Percentiles rank a stretch among this genome's conserved stretches.
phyloP scores from a whole-genome alignment of 2,888 invertebrate species.

The Nesidiocoris tenuis region DNA sequence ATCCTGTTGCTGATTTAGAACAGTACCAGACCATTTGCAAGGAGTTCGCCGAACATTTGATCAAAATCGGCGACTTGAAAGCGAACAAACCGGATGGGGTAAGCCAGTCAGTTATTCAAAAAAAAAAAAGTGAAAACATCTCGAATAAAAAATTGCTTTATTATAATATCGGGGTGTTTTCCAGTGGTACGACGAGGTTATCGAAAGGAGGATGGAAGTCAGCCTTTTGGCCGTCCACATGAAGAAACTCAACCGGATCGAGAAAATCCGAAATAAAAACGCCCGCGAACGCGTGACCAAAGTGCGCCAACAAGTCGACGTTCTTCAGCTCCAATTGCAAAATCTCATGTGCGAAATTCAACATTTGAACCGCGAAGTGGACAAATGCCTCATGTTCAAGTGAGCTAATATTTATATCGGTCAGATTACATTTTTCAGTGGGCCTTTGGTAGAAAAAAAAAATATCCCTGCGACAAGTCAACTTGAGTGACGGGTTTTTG shows the following conservation, averaged over 20 bases:
- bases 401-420: slow-evolving; percentile 55
- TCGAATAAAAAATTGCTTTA: too few species aligned
- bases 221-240: slow-evolving; percentile 76
- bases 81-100: slow-evolving; percentile 61
- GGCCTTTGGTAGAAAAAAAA: too few species aligned
- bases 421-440: too few species aligned
- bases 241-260: slow-evolving; percentile 85
- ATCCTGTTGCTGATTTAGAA: slow-evolving; percentile 67
- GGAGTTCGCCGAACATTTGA: slow-evolving; percentile 67
- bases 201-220: slow-evolving; percentile 69
- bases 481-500: too few species aligned
- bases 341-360: slow-evolving; percentile 92
- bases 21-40: slow-evolving; percentile 69
- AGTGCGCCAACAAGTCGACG: slow-evolving; percentile 86
- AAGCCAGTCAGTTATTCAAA: slow-evolving; percentile 47
- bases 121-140: neutral
- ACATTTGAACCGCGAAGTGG: slow-evolving; percentile 91
- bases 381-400: slow-evolving; percentile 91
- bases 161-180: neutral
- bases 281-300: slow-evolving; percentile 77
- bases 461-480: too few species aligned
- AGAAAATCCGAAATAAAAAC: slow-evolving; percentile 81
- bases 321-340: slow-evolving; percentile 84
- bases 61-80: slow-evolving; percentile 69
- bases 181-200: slow-evolving; percentile 55